Evolutionary conservation across 2,888 invertebrate genomes (phyloP).

Genomic region (Ectemnius cavifrons): DNA sequence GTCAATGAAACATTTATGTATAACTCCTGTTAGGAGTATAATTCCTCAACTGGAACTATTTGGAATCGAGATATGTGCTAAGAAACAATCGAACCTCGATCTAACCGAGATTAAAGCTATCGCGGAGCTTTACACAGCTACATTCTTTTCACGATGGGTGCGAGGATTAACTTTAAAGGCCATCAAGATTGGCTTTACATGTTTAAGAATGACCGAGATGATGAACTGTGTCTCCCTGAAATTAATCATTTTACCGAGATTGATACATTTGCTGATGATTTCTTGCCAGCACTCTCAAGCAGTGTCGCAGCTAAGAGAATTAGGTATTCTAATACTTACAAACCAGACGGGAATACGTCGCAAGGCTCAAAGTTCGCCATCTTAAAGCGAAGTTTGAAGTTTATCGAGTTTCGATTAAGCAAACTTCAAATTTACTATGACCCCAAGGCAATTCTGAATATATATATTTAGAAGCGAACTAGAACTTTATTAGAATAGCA

Average conservation of each 20-base stretch:
- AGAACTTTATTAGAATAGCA: no score
- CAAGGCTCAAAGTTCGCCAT: no score
- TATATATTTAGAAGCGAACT: no score
- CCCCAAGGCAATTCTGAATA: no score
- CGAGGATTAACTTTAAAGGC: constrained; percentile 74
- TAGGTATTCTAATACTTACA: constrained; percentile 62
- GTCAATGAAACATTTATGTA: neutral
- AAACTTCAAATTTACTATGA: no score
- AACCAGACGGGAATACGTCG: neutral
- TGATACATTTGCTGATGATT: constrained; percentile 74
- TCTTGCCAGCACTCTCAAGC: constrained; percentile 75
- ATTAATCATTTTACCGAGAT: constrained; percentile 73
- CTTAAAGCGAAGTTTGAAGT: no score
- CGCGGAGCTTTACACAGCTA: constrained; percentile 76
- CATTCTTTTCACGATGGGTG: constrained; percentile 77
- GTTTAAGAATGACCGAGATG: constrained; percentile 72
- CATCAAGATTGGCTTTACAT: constrained; percentile 75
- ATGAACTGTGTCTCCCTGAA: constrained; percentile 70
- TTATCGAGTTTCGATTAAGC: no score
- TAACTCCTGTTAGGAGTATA: constrained; percentile 55
- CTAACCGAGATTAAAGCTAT: constrained; percentile 76
- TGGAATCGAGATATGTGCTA: constrained; percentile 76
- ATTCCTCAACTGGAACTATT: constrained; percentile 75
- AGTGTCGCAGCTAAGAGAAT: constrained; percentile 76
- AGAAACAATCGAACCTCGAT: constrained; percentile 74